phyloP scores from a whole-genome alignment of 2,113 vertebrate species.

The Neogale vison region DNA sequence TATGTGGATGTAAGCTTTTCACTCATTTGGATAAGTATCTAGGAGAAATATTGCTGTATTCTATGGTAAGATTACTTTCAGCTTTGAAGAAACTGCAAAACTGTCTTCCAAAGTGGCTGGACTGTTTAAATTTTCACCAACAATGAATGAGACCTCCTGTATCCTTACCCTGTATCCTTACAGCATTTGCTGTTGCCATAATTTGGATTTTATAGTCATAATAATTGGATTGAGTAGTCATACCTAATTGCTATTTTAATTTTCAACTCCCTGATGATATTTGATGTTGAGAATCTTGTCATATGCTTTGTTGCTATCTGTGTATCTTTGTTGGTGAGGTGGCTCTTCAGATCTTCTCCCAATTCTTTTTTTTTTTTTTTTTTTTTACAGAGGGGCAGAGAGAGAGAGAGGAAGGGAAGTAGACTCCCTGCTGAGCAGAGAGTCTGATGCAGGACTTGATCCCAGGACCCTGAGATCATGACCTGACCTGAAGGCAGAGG shows the following conservation, averaged over 20 bases:
- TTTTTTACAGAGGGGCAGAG: too few species aligned
- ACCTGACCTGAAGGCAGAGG: too few species aligned
- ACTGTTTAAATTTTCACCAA: background rate
- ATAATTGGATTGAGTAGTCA: background rate
- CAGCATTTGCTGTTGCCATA: background rate
- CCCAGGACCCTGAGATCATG: too few species aligned
- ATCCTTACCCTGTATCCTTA: background rate
- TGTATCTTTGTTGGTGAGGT: background rate
- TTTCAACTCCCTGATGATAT: background rate
- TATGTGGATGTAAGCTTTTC: background rate
- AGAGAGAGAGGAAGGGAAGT: too few species aligned
- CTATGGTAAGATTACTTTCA: background rate
- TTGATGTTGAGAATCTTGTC: background rate
- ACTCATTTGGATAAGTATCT: background rate
- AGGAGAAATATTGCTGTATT: background rate
- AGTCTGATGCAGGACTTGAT: too few species aligned
- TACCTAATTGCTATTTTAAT: background rate
- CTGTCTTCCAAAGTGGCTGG: background rate
- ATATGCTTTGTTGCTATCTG: background rate
- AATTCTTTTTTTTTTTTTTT: background rate
- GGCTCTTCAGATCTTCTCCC: background rate
- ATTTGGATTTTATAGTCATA: background rate
- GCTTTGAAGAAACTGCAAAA: background rate
- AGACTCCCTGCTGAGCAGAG: too few species aligned
- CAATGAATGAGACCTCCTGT: background rate